Evolutionary conservation across 2,797 vertebrate genomes (phyloP).

Genomic region (Enteromius mattozi): DNA sequence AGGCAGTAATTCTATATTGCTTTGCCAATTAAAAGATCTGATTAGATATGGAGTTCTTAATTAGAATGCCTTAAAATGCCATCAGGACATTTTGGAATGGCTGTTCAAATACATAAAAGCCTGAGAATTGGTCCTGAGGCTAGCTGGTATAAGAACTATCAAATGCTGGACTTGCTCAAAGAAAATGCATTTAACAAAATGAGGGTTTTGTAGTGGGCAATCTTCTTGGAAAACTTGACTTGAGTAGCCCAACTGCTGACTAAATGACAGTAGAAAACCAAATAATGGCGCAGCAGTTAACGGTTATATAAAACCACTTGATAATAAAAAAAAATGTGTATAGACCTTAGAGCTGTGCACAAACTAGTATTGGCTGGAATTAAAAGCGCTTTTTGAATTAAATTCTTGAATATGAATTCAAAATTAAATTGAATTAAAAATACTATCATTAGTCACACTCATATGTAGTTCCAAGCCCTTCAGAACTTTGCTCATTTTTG

Average conservation of each 20-base stretch:
- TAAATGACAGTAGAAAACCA: not conserved
- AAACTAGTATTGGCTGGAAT: not conserved
- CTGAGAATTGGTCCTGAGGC: slow-evolving; percentile 12
- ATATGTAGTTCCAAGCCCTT: no score
- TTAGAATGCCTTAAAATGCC: slow-evolving; percentile 51
- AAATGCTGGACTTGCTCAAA: slow-evolving; percentile 11
- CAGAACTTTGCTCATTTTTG: not conserved
- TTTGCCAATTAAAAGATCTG: slow-evolving; percentile 59
- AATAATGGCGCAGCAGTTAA: not conserved
- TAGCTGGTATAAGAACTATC: slow-evolving; percentile 6
- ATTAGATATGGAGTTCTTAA: slow-evolving; percentile 55
- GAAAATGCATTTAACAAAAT: slow-evolving; percentile 8
- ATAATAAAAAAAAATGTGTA: not conserved
- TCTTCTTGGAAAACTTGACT: not conserved
- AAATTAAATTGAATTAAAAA: no score
- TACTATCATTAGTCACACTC: no score
- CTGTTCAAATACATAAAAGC: slow-evolving; percentile 33
- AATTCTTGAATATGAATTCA: no score
- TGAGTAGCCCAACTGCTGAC: not conserved
- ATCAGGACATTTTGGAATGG: slow-evolving; percentile 33
- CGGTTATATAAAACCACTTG: not conserved
- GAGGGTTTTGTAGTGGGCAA: not conserved
- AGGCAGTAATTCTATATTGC: slow-evolving; percentile 42
- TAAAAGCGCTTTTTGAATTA: not conserved
- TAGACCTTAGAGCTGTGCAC: not conserved